Evolutionary conservation across 1,140 invertebrate genomes (phyloP).

Genomic region (Brachionus manjavacas): DNA sequence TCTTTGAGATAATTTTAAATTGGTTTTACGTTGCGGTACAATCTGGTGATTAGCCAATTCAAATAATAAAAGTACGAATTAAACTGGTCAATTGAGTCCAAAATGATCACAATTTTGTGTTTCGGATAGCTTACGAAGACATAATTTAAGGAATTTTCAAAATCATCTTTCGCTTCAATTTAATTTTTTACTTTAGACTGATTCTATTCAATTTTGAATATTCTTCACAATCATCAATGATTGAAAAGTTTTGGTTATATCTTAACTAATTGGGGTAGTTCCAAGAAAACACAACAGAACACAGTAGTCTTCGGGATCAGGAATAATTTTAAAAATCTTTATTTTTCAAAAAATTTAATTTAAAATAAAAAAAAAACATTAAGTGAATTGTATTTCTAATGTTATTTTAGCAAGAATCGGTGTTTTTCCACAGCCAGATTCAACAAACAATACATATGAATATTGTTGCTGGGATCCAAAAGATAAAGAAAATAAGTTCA

Average conservation of each 20-base stretch:
- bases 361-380: no score
- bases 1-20: slow-evolving; percentile 44
- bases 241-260: neutral
- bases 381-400: neutral
- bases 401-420: slow-evolving; percentile 23
- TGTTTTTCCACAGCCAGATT: slow-evolving; percentile 43
- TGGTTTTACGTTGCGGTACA: slow-evolving; percentile 51
- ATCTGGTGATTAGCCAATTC: slow-evolving; percentile 50
- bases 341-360: no score
- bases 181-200: neutral
- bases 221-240: neutral
- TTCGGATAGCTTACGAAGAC: slow-evolving; percentile 43
- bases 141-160: neutral
- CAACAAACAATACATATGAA: slow-evolving; percentile 18
- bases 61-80: slow-evolving; percentile 46
- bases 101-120: slow-evolving; percentile 48
- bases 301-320: neutral
- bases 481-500: neutral
- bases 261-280: neutral
- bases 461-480: neutral
- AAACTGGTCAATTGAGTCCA: slow-evolving; percentile 52
- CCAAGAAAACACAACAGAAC: neutral
- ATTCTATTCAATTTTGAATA: neutral
- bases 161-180: neutral
- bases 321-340: slow-evolving; percentile 5